These are phyloP conservation scores for Chrysaora quinquecirrha DNA, from an alignment of 30 jellyfish, hydroid and myxozoan genomes.

Conservation along the genomic window DNA sequence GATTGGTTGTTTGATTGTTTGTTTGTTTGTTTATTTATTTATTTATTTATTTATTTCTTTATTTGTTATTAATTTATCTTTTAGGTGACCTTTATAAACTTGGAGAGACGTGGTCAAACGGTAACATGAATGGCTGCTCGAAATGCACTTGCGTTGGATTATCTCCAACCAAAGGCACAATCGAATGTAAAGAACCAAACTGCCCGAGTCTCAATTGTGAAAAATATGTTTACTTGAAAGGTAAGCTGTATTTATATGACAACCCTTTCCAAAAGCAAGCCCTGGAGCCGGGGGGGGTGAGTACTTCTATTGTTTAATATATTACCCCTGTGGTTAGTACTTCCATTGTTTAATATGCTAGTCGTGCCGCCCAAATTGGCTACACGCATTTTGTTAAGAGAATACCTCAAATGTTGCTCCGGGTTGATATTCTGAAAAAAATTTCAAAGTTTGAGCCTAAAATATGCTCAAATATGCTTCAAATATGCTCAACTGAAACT, in stretches of 20 bases:
- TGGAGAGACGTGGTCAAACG: conserved; percentile 72
- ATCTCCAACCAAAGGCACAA: conserved; percentile 37
- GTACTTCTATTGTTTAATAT: too few species aligned
- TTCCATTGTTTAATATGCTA: too few species aligned
- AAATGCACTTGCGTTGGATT: conserved; percentile 64
- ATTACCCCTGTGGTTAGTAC: too few species aligned
- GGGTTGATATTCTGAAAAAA: too few species aligned
- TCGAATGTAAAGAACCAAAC: conserved; percentile 63
- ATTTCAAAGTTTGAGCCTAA: too few species aligned
- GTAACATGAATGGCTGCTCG: conserved; percentile 57
- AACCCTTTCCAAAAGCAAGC: neutral
- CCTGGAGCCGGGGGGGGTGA: neutral
- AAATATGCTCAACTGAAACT: too few species aligned
- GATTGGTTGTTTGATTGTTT: too few species aligned
- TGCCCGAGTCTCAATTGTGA: conserved; percentile 62
- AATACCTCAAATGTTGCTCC: neutral
- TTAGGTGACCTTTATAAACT: conserved; percentile 69
- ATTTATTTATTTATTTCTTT: neutral
- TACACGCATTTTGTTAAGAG: too few species aligned
- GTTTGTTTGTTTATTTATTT: too few species aligned
- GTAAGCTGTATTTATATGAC: neutral
- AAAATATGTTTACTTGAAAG: conserved; percentile 23
- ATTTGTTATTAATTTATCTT: too few species aligned
- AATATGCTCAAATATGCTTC: too few species aligned
- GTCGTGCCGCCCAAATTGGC: too few species aligned